These are phyloP conservation scores for Spheniscus mendiculus DNA, from an alignment of 2,113 vertebrate species.

Conservation along the genomic window DNA sequence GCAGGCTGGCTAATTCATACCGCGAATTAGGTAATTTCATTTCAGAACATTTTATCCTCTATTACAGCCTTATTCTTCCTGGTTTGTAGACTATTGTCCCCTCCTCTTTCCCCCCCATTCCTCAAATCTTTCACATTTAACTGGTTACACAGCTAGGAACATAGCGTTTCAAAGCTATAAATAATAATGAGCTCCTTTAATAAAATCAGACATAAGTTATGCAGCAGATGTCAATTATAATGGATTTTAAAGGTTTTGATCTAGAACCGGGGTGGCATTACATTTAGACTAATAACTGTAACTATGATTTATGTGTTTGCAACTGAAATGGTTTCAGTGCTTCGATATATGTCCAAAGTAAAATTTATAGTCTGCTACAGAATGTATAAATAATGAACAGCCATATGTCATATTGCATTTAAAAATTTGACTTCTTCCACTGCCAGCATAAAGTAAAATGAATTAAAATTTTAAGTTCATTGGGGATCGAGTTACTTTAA, in stretches of 20 bases:
- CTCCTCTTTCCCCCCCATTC: not conserved
- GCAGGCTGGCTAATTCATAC: not conserved
- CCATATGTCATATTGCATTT: conserved; percentile 82
- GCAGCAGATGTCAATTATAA: conserved; percentile 77
- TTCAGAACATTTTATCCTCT: conserved; percentile 32
- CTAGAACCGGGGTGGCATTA: conserved; percentile 79
- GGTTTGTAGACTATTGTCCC: not conserved
- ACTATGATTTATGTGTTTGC: conserved; percentile 83
- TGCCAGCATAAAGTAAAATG: conserved; percentile 73
- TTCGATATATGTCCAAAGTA: conserved; percentile 81
- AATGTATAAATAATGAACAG: conserved; percentile 87
- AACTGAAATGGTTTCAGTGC: conserved; percentile 77
- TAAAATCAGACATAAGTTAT: conserved; percentile 79
- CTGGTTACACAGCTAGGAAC: conserved; percentile 50
- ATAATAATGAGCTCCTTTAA: conserved; percentile 80
- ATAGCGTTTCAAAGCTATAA: conserved; percentile 73
- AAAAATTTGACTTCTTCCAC: conserved; percentile 77
- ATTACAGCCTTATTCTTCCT: not conserved
- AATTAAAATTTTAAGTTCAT: conserved; percentile 80
- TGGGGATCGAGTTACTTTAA: conserved; percentile 73
- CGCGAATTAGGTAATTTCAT: not conserved
- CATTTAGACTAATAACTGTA: conserved; percentile 84
- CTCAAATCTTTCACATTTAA: conserved; percentile 57
- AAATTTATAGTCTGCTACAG: conserved; percentile 84
- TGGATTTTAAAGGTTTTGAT: conserved; percentile 83